phyloP scores from a whole-genome alignment of 2,888 invertebrate species.

The Tipula lateralis region DNA sequence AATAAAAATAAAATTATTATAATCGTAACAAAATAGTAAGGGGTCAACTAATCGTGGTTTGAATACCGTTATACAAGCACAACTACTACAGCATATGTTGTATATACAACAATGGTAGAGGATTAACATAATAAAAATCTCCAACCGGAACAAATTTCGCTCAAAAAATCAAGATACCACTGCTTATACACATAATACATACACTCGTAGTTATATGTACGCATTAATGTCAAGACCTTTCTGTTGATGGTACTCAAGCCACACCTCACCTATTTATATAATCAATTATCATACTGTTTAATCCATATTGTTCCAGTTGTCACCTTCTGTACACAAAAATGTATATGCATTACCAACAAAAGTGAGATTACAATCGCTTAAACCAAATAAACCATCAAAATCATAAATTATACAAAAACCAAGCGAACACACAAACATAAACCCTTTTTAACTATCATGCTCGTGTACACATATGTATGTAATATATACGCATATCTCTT shows the following conservation, averaged over 20 bases:
- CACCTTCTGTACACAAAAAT: not conserved
- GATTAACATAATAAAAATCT: not conserved
- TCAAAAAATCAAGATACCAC: not conserved
- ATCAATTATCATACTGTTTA: not conserved
- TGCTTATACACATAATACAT: not conserved
- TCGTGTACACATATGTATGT: not conserved
- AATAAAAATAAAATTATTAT: no score
- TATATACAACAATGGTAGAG: not conserved
- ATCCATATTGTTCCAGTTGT: conserved; percentile 24
- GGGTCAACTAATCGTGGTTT: not conserved
- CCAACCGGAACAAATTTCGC: not conserved
- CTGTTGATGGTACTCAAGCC: not conserved
- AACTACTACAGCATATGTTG: not conserved
- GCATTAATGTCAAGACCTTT: not conserved
- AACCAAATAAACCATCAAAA: not conserved
- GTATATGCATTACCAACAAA: not conserved
- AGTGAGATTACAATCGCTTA: not conserved
- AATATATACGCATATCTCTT: not conserved
- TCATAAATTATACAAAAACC: not conserved
- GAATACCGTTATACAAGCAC: not conserved
- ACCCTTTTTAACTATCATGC: not conserved
- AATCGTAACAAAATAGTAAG: no score
- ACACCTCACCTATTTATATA: conserved; percentile 1
- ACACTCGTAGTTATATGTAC: not conserved
- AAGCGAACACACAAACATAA: not conserved